Evolutionary conservation across 2,797 vertebrate genomes (phyloP), one percentile per base, ranked within the genome.

Genomic region (Acanthiza pusilla): DNA sequence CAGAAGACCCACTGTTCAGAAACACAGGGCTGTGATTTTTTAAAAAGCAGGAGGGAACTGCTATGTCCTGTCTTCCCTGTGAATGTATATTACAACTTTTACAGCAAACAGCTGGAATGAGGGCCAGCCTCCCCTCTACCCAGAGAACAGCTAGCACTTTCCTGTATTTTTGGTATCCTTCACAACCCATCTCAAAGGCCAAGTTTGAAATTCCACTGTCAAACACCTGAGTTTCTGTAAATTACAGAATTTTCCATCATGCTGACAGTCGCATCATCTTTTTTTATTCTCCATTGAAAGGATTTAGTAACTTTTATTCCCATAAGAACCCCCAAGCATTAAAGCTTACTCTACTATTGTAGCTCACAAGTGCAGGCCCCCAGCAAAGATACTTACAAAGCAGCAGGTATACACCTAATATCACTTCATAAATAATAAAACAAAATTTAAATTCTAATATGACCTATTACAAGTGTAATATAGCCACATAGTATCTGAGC

Each of bases 141-240:
- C 22, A 62, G 15, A 71, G 5, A 68, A 43, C 7, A 71, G 16
- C 10, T 19, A 58, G 9, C 13, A 38, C 54, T 73, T 68, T 58
- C 27, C 53, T 58, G 26, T 21, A 66, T 36, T 75, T 78, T 7
- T 42, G 7, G 30, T 76, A 26, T 57, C 30, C 10, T 80, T 82
- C 38, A 61, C 22, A 50, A 85, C 13, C 7, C 7, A 72, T 9
- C 29, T 57, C 0, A 0, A 55, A 86, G 43, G 43, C 17, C n/a
- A 84, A 9, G 25, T 62, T 61, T 9, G 14, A 74, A 85, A 77
- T 63, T 47, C 48, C 32, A 38, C 2, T 26, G 43, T 17, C 70
- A 81, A 71, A 61, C n/a, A 50, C 14, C 11, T 26, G 29, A 42
- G 23, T 55, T 84, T 48, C n/a, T n/a, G 25, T 47, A 23, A 72